Percentiles rank a stretch among this genome's conserved stretches.
These are phyloP conservation scores for Agriopis marginaria DNA, from an alignment of 2,888 invertebrate genomes.

Conservation along the genomic window DNA sequence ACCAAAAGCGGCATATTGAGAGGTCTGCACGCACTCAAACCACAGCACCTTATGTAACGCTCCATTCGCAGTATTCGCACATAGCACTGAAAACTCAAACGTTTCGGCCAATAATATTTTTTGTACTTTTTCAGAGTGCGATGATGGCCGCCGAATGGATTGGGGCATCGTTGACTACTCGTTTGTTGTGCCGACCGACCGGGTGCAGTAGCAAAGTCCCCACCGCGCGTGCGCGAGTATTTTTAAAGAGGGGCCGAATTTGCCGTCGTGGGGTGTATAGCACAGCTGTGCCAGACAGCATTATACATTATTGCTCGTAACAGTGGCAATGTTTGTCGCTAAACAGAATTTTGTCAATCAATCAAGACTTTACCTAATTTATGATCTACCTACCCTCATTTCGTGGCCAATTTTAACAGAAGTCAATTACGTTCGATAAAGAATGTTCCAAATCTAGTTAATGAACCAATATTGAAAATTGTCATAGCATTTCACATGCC, in stretches of 20 bases:
- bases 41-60: slow-evolving; percentile 65
- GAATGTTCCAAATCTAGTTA: neutral
- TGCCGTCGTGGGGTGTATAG: slow-evolving; percentile 70
- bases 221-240: slow-evolving; percentile 80
- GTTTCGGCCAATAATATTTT: slow-evolving; percentile 44
- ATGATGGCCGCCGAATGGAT: slow-evolving; percentile 63
- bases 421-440: neutral
- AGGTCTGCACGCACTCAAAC: slow-evolving; percentile 50
- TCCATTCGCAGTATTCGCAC: slow-evolving; percentile 65
- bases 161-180: slow-evolving; percentile 72
- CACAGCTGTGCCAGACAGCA: slow-evolving; percentile 73
- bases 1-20: slow-evolving; percentile 77
- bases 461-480: slow-evolving; percentile 10
- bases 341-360: neutral
- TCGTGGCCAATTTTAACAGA: neutral
- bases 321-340: slow-evolving; percentile 26
- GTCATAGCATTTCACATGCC: slow-evolving; percentile 44
- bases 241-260: slow-evolving; percentile 77
- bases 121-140: slow-evolving; percentile 52
- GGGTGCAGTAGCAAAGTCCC: slow-evolving; percentile 70
- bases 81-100: slow-evolving; percentile 59
- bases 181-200: slow-evolving; percentile 65
- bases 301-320: slow-evolving; percentile 39
- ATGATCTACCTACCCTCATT: slow-evolving; percentile 6
- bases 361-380: neutral